Evolutionary conservation across 2,113 vertebrate genomes (phyloP), one percentile per base, ranked within the genome.

Genomic region (Brachyistius frenatus): DNA sequence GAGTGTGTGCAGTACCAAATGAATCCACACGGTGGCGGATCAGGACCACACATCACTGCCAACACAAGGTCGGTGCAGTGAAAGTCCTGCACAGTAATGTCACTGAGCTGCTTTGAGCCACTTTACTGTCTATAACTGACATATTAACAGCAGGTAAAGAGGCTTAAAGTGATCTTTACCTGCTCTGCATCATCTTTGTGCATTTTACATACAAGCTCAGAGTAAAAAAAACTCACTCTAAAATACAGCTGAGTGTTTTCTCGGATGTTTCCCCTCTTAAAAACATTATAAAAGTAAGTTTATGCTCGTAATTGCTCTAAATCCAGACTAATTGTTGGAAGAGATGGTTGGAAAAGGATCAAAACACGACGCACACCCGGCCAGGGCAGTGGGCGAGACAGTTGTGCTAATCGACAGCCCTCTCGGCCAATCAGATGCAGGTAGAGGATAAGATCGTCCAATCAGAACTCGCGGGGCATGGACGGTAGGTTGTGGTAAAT

Each of bases 351-450:
- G 57, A 7, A 35, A 71, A 46, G 6, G 14, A 65, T 47, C 5
- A 57, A 58, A 73, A n/a, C 16, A 46, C 37, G 61, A 66, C 35
- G 41, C 6, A 3, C 33, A 47, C 11, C 44, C 11, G 6, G 9
- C 36, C 30, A 62, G 13, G 23, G 52, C 60, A 62, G 37, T 36
- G 30, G 66, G 66, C 4, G 15, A 35, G 23, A 11, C 33, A 1
- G 9, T 32, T 32, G 3, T 1, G 7, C 33, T 85, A 76, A 87
- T 62, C 67, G 87, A 86, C 70, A 76, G 56, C 33, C 0, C 2
- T 36, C 1, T 14, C 4, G 31, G 3, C 91, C 86, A 88, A 88
- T 90, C 76, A 80, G 47, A 0, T 36, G 63, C 41, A 1, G 3
- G 0, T 0, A 6, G 0, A 11, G 2, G 0, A 16, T n/a, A 0